Percentiles rank a stretch among this genome's conserved stretches.
phyloP scores from a whole-genome alignment of 2,888 invertebrate species.

The Sarcophaga rosellei region DNA sequence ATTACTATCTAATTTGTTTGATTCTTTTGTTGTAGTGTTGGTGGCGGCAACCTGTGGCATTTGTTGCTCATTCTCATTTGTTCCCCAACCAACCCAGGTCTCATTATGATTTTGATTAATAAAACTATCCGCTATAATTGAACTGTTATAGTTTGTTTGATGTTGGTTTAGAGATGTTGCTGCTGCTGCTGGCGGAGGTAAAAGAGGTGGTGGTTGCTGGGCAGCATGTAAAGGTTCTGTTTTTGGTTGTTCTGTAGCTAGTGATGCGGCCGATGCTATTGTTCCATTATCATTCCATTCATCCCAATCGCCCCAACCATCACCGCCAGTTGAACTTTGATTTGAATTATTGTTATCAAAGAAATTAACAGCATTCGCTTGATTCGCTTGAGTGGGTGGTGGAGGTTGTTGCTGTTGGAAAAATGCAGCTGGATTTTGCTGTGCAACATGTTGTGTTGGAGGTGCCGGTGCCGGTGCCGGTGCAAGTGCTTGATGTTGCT shows the following conservation, averaged over 20 bases:
- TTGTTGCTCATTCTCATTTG: slow-evolving; percentile 80
- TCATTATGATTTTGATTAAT: slow-evolving; percentile 75
- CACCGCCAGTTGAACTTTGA: slow-evolving; percentile 67
- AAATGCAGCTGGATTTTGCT: slow-evolving; percentile 40
- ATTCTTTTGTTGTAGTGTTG: background rate
- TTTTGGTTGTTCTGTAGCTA: slow-evolving; percentile 58
- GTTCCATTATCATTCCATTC: slow-evolving; percentile 74
- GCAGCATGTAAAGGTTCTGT: slow-evolving; percentile 44
- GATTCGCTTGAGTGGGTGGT: slow-evolving; percentile 45
- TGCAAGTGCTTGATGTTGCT: background rate
- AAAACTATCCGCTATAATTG: slow-evolving; percentile 84
- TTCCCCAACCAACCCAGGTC: slow-evolving; percentile 85
- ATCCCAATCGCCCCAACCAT: slow-evolving; percentile 80
- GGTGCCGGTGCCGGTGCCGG: background rate
- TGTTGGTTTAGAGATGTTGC: background rate
- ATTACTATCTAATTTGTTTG: slow-evolving; percentile 30
- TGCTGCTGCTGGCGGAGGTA: slow-evolving; percentile 1
- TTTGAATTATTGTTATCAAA: slow-evolving; percentile 65
- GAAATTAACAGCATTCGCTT: slow-evolving; percentile 60
- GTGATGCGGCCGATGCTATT: slow-evolving; percentile 42
- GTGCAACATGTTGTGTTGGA: slow-evolving; percentile 33
- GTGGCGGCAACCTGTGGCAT: slow-evolving; percentile 26
- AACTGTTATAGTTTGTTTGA: slow-evolving; percentile 59
- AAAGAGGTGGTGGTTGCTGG: background rate
- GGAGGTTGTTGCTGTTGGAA: slow-evolving; percentile 54